Evolutionary conservation across 2,888 invertebrate genomes (phyloP), one percentile per base, ranked within the genome.

Genomic region (Fragum fragum): DNA sequence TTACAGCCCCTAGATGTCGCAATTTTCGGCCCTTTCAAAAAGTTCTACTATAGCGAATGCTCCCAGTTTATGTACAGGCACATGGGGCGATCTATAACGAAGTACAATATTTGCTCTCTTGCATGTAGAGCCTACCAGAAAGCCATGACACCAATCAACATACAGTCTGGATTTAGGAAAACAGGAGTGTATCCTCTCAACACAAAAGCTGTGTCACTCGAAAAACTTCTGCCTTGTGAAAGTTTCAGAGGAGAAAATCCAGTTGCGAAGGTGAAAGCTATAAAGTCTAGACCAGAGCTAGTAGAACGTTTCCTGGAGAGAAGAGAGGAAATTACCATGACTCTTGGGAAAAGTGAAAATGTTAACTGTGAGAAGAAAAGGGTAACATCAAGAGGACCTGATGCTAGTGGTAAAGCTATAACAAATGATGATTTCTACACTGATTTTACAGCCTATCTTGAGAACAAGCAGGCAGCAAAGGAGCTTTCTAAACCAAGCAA

Each of bases 11-110:
- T 81, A 5, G 84, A 84, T 73, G 79, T 73, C 0, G 36, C 74
- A 16, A 36, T 80, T 2, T 83, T 80, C 53, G 75, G 75, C 16
- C 83, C 77, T 1, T 78, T 80, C 39, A 80, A 83, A 23, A 53
- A n/a, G 29, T 16, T 52, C 55, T 83, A 83, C 23, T 76, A 83
- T 52, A 26, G 23, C 9, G 75, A 79, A 59, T 72, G 79, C 47
- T 2, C 76, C 1, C 5, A n/a, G 16, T 83, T 52, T 23, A 52
- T 83, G 74, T 61, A 47, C 3, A 21, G 21, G 9, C 42, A 83
- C 42, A 72, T 76, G 55, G 79, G 79, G 0, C 70, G 71, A 26
- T n/a, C 16, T 16, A 81, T 81, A 14, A 78, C 78, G 7, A 73
- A 18, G 55, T 76, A 71, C 36, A n/a, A 81, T 0, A 77, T 82